phyloP scores from a whole-genome alignment of 1,140 invertebrate species.

The Polypedilum vanderplanki region DNA sequence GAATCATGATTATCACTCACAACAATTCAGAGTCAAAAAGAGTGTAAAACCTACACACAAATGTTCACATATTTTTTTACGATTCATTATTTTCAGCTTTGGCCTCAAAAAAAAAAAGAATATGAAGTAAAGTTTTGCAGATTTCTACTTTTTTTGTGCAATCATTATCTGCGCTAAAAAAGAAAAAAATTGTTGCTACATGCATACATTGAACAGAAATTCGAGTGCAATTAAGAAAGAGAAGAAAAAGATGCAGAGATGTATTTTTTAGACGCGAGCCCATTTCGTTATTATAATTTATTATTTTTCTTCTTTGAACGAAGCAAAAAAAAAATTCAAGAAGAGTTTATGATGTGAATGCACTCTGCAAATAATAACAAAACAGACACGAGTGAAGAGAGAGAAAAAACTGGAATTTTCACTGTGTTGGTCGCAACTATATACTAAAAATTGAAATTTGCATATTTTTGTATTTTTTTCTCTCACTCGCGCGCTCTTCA shows the following conservation, averaged over 20 bases:
- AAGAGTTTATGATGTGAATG: conserved; percentile 4
- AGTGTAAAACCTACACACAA: background rate
- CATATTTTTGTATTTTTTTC: background rate
- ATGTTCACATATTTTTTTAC: background rate
- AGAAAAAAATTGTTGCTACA: background rate
- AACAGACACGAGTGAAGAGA: background rate
- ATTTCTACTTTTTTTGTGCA: background rate
- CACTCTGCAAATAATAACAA: conserved; percentile 18
- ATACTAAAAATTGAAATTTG: background rate
- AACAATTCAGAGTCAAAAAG: background rate
- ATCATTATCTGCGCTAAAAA: conserved; percentile 1
- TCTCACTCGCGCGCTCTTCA: too few relatives aligned
- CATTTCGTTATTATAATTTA: conserved; percentile 20
- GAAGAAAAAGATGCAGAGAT: conserved; percentile 5
- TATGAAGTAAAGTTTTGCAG: background rate
- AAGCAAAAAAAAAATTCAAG: too few relatives aligned
- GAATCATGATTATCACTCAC: conserved; percentile 11
- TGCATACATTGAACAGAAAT: background rate
- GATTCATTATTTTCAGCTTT: background rate
- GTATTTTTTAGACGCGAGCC: conserved; percentile 1
- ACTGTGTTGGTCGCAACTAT: background rate
- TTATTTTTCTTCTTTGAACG: background rate
- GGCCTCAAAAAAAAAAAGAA: background rate
- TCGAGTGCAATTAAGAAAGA: background rate
- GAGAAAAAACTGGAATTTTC: background rate